Evolutionary conservation across 1,140 invertebrate genomes (phyloP).

Genomic region (Drosophila miranda): DNA sequence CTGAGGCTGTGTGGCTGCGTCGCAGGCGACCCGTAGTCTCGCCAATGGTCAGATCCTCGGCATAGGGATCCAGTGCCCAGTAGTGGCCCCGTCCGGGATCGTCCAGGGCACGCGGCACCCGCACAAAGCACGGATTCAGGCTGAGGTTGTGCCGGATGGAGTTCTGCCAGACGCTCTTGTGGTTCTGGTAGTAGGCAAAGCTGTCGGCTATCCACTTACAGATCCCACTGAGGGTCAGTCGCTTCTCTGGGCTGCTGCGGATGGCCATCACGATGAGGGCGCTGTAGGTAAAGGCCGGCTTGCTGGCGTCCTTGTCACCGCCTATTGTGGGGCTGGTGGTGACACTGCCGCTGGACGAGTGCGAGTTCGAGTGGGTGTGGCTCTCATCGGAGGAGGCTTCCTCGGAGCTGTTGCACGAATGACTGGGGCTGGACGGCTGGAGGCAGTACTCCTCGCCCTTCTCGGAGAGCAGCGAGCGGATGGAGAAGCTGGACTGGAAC

Average conservation of each 20-base stretch:
- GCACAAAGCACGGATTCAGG: slow-evolving; percentile 67
- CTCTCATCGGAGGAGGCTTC: slow-evolving; percentile 51
- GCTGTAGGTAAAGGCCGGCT: slow-evolving; percentile 97
- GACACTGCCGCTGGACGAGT: neutral
- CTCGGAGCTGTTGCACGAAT: slow-evolving; percentile 45
- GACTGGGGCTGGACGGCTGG: slow-evolving; percentile 20
- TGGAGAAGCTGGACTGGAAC: slow-evolving; percentile 64
- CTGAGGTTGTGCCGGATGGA: slow-evolving; percentile 96
- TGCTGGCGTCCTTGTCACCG: slow-evolving; percentile 6
- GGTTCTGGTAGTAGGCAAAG: slow-evolving; percentile 95
- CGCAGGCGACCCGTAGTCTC: slow-evolving; percentile 68
- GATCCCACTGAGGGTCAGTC: slow-evolving; percentile 93
- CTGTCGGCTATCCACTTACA: slow-evolving; percentile 92
- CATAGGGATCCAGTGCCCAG: slow-evolving; percentile 70
- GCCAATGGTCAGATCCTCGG: slow-evolving; percentile 71
- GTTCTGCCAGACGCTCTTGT: slow-evolving; percentile 99
- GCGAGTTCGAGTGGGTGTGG: too few species aligned
- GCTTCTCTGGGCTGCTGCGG: slow-evolving; percentile 92
- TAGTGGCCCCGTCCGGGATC: slow-evolving; percentile 77
- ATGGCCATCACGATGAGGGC: slow-evolving; percentile 99
- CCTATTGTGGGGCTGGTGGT: slow-evolving; percentile 12
- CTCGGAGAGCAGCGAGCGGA: slow-evolving; percentile 45
- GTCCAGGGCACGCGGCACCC: slow-evolving; percentile 64
- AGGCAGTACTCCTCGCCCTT: neutral
- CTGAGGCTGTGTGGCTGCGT: slow-evolving; percentile 25